Percentiles rank a stretch among this genome's conserved stretches.
Conservation (phyloP, 2,888 invertebrate genomes). For the Mythimna loreyi region DNA sequence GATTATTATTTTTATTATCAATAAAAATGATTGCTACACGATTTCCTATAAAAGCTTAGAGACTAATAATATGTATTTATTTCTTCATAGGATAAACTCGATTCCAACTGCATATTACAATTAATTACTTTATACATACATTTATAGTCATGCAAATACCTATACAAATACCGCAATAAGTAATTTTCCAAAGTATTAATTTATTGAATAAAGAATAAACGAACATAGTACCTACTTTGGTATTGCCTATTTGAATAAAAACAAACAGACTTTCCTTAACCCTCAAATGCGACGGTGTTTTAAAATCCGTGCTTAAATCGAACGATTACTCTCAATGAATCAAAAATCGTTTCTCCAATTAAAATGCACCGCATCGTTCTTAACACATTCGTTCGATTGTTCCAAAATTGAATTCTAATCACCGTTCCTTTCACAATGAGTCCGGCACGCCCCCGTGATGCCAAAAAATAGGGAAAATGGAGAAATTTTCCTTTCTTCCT, state of each 20-base stretch:
- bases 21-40: neutral
- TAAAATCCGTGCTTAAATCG: conserved; percentile 30
- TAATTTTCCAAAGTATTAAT: neutral
- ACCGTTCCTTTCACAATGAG: conserved; percentile 86
- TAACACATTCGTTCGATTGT: conserved; percentile 87
- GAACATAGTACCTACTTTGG: neutral
- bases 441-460: conserved; percentile 73
- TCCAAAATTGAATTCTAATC: conserved; percentile 91
- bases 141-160: conserved; percentile 14
- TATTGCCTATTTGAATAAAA: conserved; percentile 3
- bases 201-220: conserved; percentile 14
- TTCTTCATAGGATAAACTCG: conserved; percentile 7
- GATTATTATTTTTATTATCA: conserved; percentile 18
- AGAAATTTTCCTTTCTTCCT: conserved; percentile 82
- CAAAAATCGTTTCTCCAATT: conserved; percentile 86
- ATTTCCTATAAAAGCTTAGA: conserved; percentile 1
- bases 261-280: conserved; percentile 30
- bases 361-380: conserved; percentile 88
- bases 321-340: conserved; percentile 58
- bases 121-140: conserved; percentile 19
- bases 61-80: conserved; percentile 19
- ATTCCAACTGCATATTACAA: conserved; percentile 17
- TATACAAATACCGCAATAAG: conserved; percentile 9
- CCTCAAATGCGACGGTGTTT: conserved; percentile 27
- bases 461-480: conserved; percentile 89